Evolutionary conservation across 2,797 vertebrate species (phyloP).

Genomic region (Rhinichthys osculus): DNA sequence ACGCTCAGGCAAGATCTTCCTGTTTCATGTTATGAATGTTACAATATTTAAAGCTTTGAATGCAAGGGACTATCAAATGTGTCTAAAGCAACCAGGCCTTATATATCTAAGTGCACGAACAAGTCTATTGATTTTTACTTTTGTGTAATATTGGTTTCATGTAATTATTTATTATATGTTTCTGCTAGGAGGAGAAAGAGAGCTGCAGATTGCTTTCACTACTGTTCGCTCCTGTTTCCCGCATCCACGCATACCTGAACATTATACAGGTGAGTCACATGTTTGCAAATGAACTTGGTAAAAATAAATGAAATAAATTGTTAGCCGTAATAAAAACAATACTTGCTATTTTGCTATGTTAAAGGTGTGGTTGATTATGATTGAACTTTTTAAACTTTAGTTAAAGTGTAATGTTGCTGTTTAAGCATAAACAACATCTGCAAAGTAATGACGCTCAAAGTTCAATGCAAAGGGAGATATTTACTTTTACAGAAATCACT

Average conservation of each 20-base stretch:
- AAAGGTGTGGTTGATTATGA: background rate
- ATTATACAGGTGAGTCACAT: constrained; percentile 78
- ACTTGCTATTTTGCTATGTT: background rate
- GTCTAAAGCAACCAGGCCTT: background rate
- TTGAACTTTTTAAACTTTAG: too few relatives aligned
- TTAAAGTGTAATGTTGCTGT: too few relatives aligned
- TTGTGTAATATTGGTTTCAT: background rate
- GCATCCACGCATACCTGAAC: constrained; percentile 79
- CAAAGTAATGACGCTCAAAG: too few relatives aligned
- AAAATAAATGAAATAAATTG: background rate
- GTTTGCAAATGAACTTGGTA: background rate
- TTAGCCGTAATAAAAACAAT: background rate
- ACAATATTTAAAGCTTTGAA: background rate
- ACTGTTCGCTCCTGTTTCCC: constrained; percentile 75
- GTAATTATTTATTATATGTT: constrained; percentile 2
- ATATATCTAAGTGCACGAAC: background rate
- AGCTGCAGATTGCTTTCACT: constrained; percentile 75
- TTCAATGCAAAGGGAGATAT: too few relatives aligned
- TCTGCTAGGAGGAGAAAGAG: constrained; percentile 69
- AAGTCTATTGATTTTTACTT: background rate
- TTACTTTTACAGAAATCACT: too few relatives aligned
- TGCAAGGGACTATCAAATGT: background rate
- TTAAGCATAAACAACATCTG: too few relatives aligned
- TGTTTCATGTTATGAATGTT: constrained; percentile 11
- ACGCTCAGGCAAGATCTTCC: constrained; percentile 66